Conservation (phyloP, 2,888 invertebrate genomes). For the Leucoptera coffeella region DNA sequence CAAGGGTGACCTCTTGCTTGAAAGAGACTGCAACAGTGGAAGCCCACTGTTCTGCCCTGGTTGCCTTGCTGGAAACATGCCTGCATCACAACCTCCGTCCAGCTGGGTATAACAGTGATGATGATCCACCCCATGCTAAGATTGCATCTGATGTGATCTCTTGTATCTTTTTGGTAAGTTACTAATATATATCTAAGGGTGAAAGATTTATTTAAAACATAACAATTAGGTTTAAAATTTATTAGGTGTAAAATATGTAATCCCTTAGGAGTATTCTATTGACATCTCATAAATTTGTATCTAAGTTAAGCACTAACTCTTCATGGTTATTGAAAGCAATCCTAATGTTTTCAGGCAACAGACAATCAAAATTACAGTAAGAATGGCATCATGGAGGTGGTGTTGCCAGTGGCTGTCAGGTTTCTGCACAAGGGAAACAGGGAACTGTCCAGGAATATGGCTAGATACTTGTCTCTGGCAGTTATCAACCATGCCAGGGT, state of each 20-base stretch:
- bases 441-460: constrained; percentile 84
- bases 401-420: constrained; percentile 86
- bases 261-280: too few relatives aligned
- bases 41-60: constrained; percentile 76
- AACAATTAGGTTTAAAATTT: too few relatives aligned
- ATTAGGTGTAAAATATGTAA: too few relatives aligned
- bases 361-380: constrained; percentile 55
- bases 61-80: constrained; percentile 80
- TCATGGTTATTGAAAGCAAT: too few relatives aligned
- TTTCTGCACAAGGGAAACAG: constrained; percentile 86
- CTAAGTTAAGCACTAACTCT: too few relatives aligned
- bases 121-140: constrained; percentile 93
- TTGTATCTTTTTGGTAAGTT: constrained; percentile 85
- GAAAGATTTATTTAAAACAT: too few relatives aligned
- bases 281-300: too few relatives aligned
- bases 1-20: constrained; percentile 83
- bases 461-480: constrained; percentile 86
- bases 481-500: constrained; percentile 86
- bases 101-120: constrained; percentile 57
- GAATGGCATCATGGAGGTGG: constrained; percentile 68
- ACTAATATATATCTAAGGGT: too few relatives aligned
- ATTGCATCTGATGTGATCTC: constrained; percentile 93
- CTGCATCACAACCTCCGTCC: constrained; percentile 84
- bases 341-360: constrained; percentile 23
- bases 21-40: constrained; percentile 84